Conservation (phyloP, 2,797 vertebrate species). For the Acrossocheilus wenchowensis region DNA sequence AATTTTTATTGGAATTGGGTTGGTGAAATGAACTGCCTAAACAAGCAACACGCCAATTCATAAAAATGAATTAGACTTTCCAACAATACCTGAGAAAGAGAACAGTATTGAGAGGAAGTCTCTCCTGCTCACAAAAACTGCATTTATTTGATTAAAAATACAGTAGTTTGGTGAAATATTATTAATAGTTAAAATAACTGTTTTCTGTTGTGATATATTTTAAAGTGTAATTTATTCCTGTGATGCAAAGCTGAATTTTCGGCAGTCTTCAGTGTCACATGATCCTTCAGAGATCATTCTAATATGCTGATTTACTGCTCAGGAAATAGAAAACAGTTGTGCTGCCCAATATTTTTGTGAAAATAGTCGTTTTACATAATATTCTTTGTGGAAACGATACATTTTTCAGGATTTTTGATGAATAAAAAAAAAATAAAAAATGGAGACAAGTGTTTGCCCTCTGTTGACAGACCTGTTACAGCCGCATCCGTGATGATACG, state of each 20-base stretch:
- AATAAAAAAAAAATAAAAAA: neutral
- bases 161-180: neutral
- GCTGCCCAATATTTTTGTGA: neutral
- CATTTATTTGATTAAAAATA: neutral
- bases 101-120: neutral
- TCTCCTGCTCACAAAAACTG: neutral
- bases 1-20: neutral
- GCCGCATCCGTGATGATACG: slow-evolving; percentile 90
- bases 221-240: neutral
- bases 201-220: neutral
- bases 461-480: slow-evolving; percentile 77
- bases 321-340: neutral
- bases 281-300: neutral
- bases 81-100: neutral
- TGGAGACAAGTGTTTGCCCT: neutral
- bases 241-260: neutral
- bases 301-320: neutral
- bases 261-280: neutral
- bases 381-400: neutral
- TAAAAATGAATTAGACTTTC: neutral
- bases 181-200: neutral
- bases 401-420: neutral
- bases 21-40: neutral
- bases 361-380: neutral
- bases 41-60: neutral